Evolutionary conservation across 2,888 invertebrate species (phyloP), one percentile per base, ranked within the genome.

Genomic region (Calameuta filiformis): DNA sequence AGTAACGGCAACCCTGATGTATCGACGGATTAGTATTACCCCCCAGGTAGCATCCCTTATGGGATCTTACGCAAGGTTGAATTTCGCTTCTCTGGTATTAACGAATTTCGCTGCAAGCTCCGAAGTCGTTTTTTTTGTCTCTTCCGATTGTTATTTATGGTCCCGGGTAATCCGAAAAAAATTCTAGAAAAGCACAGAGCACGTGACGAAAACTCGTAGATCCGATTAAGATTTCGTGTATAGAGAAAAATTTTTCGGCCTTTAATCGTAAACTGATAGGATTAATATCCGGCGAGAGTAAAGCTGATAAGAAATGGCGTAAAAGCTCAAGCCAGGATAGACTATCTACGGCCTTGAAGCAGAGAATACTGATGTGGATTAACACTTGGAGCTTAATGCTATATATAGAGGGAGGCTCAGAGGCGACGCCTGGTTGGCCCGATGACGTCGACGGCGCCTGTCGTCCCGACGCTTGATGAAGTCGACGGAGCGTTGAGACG

Each of bases 11-110:
- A 82, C 80, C 75, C 80, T 81, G 80, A 82, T 81, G 80, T 81
- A 82, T 82, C 80, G 82, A 82, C 77, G 82, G 82, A 82, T 82
- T 80, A 82, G 79, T 69, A 56, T 4, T 56, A 56, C 40, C 37
- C 37, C 40, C 40, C 40, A 23, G 6, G 9, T 23, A 56, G 40
- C 40, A 56, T 56, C 23, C 40, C 40, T 56, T 23, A 56, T 23
- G 40, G 40, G 40, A 56, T 56, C 40, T 56, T 56, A 56, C 40
- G 40, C 40, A 56, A 56, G 40, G 40, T 23, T 56, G 23, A 56
- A 56, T 56, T 56, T 56, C 40, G 40, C 40, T 56, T 56, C 23
- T 56, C 23, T 56, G 40, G 23, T 23, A 56, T 56, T 56, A 56
- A 6, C 23, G 40, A 56, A 56, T 56, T 56, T 56, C 23, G 15